phyloP scores from a whole-genome alignment of 1,140 invertebrate species.

The Papilio helenus region DNA sequence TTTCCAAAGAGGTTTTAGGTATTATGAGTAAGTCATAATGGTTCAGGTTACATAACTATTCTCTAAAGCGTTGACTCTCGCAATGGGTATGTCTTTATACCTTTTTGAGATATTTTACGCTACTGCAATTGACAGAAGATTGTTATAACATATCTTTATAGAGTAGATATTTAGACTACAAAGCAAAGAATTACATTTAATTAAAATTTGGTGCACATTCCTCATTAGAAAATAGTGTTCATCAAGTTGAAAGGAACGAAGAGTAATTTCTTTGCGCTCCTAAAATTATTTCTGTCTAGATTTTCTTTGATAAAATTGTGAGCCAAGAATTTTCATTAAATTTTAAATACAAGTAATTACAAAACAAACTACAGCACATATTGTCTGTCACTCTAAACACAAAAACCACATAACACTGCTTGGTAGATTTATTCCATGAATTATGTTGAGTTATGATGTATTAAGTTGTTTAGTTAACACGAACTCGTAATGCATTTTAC shows the following conservation, averaged over 20 bases:
- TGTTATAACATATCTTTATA: no score
- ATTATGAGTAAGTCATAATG: not conserved
- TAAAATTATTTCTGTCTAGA: slow-evolving; percentile 2
- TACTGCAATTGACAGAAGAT: no score
- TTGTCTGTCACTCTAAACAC: not conserved
- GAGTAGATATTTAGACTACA: not conserved
- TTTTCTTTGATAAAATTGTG: slow-evolving; percentile 20
- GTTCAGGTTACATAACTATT: not conserved
- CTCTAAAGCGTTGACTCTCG: not conserved
- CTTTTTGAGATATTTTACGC: no score
- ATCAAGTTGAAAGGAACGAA: slow-evolving; percentile 23
- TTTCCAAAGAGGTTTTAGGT: slow-evolving; percentile 8
- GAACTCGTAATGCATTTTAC: no score
- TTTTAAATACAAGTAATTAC: not conserved
- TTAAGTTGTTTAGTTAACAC: no score
- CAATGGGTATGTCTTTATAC: no score
- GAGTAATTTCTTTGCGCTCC: slow-evolving; percentile 21
- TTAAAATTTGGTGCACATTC: slow-evolving; percentile 23
- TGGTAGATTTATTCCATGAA: no score
- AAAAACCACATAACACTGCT: not conserved
- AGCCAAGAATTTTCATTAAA: slow-evolving; percentile 5
- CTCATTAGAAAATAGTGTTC: slow-evolving; percentile 4
- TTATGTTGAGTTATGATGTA: no score
- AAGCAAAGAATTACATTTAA: not conserved
- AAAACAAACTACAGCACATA: not conserved